Base-by-base conservation (phyloP, 2,113 vertebrate genomes). In the Xiphophorus maculatus region DNA sequence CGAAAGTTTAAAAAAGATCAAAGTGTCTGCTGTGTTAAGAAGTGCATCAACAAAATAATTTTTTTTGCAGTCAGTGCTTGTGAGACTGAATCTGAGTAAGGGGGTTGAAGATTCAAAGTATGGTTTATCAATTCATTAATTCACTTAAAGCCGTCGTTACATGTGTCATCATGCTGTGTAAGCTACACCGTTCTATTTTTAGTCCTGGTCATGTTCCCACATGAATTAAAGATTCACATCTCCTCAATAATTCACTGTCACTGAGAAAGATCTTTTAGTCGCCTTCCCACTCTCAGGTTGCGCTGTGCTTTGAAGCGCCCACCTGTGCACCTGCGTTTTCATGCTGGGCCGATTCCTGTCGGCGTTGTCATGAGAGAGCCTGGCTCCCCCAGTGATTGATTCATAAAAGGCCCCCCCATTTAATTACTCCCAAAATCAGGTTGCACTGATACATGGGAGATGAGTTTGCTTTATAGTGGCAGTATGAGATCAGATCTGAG, bases 201-300 rank as follows among this genome's bases (percentile, higher is more conserved):
- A 87, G 74, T 79, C 42, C 32, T 4, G 37, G 84, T 83, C 80
- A 75, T 77, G 75, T 93, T 91, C 87, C 87, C 88, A 86, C 88
- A 80, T 90, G 84, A 89, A 90, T 91, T 82, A 93, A 91, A 92
- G 72, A 93, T 91, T 87, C 35, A 80, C 75, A 58, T 73, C 71
- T 86, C 91, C 88, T 48, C 44, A 92, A 94, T 93, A 87, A 93
- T 93, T 91, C 83, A 92, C 86, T 77, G 80, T 87, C 82, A 87
- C 77, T 86, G 85, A 90, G 69, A 85, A 82, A 86, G 83, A 84
- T 89, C 83, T 89, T 90, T 89, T 80, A 82, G 73, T 79, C 27
- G 81, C 75, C 81, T 76, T 87, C 82, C 83, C 80, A 69, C 73
- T 12, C 79, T 82, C 77, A 68, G 84, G 73, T 69, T 73, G 54